Percentiles rank a stretch among this genome's conserved stretches.
Conservation (phyloP, 2,888 invertebrate genomes). For the Monoplex corrugatus region DNA sequence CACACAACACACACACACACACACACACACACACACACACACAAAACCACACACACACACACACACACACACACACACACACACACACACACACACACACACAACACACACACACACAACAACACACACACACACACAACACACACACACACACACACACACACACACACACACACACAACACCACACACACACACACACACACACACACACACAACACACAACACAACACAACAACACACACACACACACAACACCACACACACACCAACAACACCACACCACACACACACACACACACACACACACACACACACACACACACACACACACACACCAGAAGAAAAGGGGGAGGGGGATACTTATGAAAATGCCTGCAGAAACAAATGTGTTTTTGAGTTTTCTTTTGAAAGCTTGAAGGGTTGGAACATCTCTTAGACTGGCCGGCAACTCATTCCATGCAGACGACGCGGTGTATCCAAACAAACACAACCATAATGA, state of each 20-base stretch:
- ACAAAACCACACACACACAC: not conserved
- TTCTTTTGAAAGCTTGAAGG: too few relatives aligned
- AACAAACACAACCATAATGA: too few relatives aligned
- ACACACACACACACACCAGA: not conserved
- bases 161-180: not conserved
- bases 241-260: not conserved
- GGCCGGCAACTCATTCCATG: too few relatives aligned
- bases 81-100: not conserved
- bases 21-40: not conserved
- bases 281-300: not conserved
- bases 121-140: not conserved
- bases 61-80: too few relatives aligned
- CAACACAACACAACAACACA: not conserved
- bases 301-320: constrained; percentile 11
- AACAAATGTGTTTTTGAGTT: too few relatives aligned
- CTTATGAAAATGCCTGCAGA: too few relatives aligned
- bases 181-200: not conserved
- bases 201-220: not conserved
- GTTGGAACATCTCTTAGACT: too few relatives aligned
- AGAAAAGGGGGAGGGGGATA: too few relatives aligned
- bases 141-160: not conserved
- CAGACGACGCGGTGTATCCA: too few relatives aligned
- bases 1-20: not conserved
- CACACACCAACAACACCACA: not conserved
- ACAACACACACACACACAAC: not conserved